Evolutionary conservation across 2,888 invertebrate genomes (phyloP), one percentile per base, ranked within the genome.

Genomic region (Drepana falcataria): DNA sequence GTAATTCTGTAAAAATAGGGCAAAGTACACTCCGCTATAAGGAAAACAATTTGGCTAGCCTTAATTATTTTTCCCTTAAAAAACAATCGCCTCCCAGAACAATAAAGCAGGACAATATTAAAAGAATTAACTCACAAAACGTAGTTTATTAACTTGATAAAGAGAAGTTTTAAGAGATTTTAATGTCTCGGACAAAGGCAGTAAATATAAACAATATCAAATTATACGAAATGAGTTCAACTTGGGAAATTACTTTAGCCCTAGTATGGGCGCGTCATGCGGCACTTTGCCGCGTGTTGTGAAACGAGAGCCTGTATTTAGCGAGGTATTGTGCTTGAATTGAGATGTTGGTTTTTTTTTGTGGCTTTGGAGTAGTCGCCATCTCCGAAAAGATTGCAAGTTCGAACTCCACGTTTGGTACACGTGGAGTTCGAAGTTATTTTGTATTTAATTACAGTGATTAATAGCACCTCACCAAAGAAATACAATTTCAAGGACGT

Each of bases 151-250:
- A 49, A 58, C 61, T 58, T 48, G 56, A 60, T 59, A 54, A 55
- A 57, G 44, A 3, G 44, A 44, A 44, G 48, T 65, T 61, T 53
- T 56, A 59, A 64, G 57, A 57, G 61, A 59, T 57, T 57, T 65
- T 66, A 65, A 65, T 67, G 56, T 56, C 51, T 55, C 51, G 51
- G 53, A 47, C 37, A 58, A 63, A 63, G 58, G 53, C 60, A 52
- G 53, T 60, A 64, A 62, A 60, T 59, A 62, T 66, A 65, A 68
- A 66, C 65, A 64, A 63, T 63, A 53, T 56, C 57, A 55, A 64
- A 64, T 61, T 67, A 60, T 57, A 58, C 55, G 55, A 55, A 59
- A 57, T 59, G 59, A 58, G 57, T 54, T 47, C 52, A 61, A 65
- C 56, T 63, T 63, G 52, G 55, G 55, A 58, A 63, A 65, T 65